Base-by-base conservation (phyloP, 2,797 vertebrate genomes). In the Discoglossus pictus region DNA sequence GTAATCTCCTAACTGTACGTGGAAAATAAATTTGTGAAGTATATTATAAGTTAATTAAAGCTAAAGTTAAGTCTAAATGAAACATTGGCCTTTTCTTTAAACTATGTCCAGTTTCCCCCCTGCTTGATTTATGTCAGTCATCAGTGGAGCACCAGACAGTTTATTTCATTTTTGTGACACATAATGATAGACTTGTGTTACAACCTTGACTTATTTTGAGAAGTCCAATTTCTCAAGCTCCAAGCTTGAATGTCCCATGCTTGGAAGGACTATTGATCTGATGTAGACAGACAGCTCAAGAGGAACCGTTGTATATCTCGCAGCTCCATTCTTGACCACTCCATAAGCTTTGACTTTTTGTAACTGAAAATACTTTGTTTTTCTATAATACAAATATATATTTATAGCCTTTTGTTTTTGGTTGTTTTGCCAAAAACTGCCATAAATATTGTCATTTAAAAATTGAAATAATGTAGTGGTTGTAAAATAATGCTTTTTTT, bases 121-220 rank as follows among this genome's bases (percentile, higher is more conserved):
- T 84, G 75, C 80, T 78, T 78, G 83, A 83, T 88, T 88, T 80
- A 81, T 93, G 93, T 93, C 91, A 91, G 88, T 88, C 94, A 95
- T 96, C 92, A 93, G 93, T 95, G 91, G 87, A 85, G 78, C 76
- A 84, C 84, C 85, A 94, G 93, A 97, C 95, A 94, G 94, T 94
- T 98, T 92, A 96, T 98, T 98, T 94, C 89, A 92, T 91, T 91
- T 89, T 85, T 78, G 80, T 92, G 93, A 93, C 93, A 92, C 80
- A 83, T 82, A 84, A 89, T 94, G 92, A 96, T 93, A 93, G 94
- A 96, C 88, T 88, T 79, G 87, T 87, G 88, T 91, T 91, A 84
- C 87, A 86, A 87, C 86, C 85, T 85, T 85, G 89, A 87, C 90
- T 91, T 88, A 82, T 87, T 89, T 82, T 84, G 84, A 90, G 87